These are phyloP conservation scores for Quadroppia sp. DNA, from an alignment of 2,888 invertebrate species.

Conservation along the genomic window DNA sequence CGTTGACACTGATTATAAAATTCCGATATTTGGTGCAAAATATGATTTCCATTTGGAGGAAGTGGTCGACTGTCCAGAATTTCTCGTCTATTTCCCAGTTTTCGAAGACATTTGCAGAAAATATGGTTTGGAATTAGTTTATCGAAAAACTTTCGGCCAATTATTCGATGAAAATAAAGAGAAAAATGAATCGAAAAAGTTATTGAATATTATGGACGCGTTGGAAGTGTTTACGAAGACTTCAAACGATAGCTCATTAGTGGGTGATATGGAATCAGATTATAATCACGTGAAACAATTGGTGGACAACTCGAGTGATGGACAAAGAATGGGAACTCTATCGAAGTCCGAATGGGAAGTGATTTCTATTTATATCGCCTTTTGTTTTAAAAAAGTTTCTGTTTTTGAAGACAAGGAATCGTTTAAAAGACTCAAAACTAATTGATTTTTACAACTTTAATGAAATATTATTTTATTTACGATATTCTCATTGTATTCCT, in stretches of 20 bases:
- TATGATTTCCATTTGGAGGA: slow-evolving; percentile 94
- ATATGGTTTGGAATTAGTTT: slow-evolving; percentile 56
- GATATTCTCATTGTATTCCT: too few species aligned
- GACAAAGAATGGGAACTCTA: slow-evolving; percentile 64
- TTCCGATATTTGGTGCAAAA: slow-evolving; percentile 86
- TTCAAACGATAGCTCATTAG: slow-evolving; percentile 56
- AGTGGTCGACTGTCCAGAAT: slow-evolving; percentile 97
- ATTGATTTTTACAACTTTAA: neutral
- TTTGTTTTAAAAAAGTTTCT: slow-evolving; percentile 69
- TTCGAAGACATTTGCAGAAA: slow-evolving; percentile 62
- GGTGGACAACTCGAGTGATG: slow-evolving; percentile 20
- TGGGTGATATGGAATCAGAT: slow-evolving; percentile 58
- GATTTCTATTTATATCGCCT: slow-evolving; percentile 73
- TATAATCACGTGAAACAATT: slow-evolving; percentile 67
- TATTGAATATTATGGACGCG: slow-evolving; percentile 73
- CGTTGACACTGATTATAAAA: slow-evolving; percentile 36
- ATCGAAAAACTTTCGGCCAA: slow-evolving; percentile 64
- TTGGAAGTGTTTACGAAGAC: slow-evolving; percentile 72
- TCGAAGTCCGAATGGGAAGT: slow-evolving; percentile 90
- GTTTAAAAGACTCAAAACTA: neutral
- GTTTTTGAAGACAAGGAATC: neutral
- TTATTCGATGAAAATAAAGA: slow-evolving; percentile 64
- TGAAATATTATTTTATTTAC: too few species aligned
- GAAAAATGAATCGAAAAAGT: slow-evolving; percentile 43
- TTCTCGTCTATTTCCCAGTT: slow-evolving; percentile 87